These are phyloP conservation scores for Rhopalosiphum nymphaeae DNA, from an alignment of 2,888 invertebrate species.

Conservation along the genomic window DNA sequence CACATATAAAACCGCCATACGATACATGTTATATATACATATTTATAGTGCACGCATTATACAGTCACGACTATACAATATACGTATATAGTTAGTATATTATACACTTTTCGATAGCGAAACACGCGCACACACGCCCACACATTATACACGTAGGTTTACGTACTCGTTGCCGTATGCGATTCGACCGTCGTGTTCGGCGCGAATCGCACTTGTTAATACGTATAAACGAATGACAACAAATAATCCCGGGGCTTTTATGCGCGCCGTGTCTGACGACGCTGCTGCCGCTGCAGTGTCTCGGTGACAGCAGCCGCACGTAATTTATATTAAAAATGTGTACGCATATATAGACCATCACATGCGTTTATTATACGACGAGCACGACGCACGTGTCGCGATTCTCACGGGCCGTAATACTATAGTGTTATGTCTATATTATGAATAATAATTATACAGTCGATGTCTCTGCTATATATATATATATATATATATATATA, in stretches of 20 bases:
- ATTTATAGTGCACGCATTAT: background rate
- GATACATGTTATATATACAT: background rate
- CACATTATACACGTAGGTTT: no score
- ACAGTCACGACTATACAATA: background rate
- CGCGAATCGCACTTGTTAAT: background rate
- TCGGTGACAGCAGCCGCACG: background rate
- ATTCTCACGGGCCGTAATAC: background rate
- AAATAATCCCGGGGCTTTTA: background rate
- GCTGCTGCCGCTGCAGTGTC: background rate
- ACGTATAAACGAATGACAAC: background rate
- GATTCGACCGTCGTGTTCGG: background rate
- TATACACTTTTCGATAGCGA: background rate
- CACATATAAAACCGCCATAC: background rate
- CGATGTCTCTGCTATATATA: background rate
- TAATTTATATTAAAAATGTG: background rate
- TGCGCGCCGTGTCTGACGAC: background rate
- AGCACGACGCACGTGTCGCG: background rate
- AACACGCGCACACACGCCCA: background rate
- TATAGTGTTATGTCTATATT: background rate
- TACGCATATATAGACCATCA: background rate
- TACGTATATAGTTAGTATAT: background rate
- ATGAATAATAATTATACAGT: constrained; percentile 1
- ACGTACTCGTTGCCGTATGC: background rate
- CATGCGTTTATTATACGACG: background rate
- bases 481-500: no score